phyloP scores from a whole-genome alignment of 2,113 vertebrate species.

The Pseudopipra pipra region DNA sequence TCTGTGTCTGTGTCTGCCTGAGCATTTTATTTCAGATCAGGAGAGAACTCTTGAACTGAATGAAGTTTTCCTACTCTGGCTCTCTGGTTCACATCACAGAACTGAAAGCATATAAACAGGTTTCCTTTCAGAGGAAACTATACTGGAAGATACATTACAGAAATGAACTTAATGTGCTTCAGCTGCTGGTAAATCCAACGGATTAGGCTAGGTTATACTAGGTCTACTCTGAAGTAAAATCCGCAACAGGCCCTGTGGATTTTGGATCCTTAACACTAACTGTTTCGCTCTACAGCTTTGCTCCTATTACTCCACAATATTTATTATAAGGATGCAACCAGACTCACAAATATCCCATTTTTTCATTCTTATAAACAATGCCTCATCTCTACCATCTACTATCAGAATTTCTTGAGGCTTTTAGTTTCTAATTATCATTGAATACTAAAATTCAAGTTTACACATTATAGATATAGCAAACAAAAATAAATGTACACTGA shows the following conservation, averaged over 20 bases:
- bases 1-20: background rate
- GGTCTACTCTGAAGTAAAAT: background rate
- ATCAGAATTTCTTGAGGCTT: background rate
- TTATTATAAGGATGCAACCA: background rate
- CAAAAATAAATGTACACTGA: background rate
- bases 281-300: background rate
- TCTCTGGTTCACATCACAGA: background rate
- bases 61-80: background rate
- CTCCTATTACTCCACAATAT: background rate
- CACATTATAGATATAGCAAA: background rate
- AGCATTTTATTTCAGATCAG: background rate
- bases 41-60: background rate
- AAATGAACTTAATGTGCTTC: background rate
- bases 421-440: background rate
- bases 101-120: background rate
- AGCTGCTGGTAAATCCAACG: background rate
- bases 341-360: background rate
- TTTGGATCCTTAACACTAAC: background rate
- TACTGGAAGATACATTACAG: background rate
- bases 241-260: background rate
- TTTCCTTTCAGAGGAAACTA: background rate
- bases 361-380: background rate
- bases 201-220: background rate
- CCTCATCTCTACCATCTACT: background rate
- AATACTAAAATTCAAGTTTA: background rate